These are phyloP conservation scores for Mimachlamys varia DNA, from an alignment of 2,888 invertebrate genomes.

Conservation along the genomic window DNA sequence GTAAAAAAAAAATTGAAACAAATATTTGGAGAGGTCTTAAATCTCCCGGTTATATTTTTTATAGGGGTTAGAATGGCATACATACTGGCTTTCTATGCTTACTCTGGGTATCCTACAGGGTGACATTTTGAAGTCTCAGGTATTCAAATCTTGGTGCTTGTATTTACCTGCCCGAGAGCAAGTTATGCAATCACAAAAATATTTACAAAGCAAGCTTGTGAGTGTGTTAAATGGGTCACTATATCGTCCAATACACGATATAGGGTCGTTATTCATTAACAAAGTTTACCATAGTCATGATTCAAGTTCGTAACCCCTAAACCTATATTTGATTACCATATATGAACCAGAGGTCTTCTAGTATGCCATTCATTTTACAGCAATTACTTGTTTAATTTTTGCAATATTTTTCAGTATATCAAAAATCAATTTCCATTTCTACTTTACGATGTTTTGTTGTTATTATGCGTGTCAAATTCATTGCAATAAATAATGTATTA, in stretches of 20 bases:
- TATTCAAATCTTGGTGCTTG: constrained; percentile 1
- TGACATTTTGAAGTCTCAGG: neutral
- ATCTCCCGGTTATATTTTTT: neutral
- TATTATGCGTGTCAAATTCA: no score
- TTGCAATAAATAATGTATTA: no score
- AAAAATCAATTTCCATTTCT: neutral
- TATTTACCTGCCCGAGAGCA: constrained; percentile 28
- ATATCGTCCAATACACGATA: neutral
- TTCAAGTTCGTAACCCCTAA: neutral
- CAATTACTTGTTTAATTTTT: neutral
- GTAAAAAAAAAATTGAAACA: constrained; percentile 24
- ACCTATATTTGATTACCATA: neutral
- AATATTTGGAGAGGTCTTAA: neutral
- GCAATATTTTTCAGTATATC: neutral
- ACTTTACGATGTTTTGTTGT: neutral
- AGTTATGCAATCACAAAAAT: constrained; percentile 28
- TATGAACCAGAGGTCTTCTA: neutral
- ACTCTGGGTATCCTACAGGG: neutral
- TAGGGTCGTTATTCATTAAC: neutral
- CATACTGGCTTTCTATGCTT: neutral
- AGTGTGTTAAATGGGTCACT: constrained; percentile 29
- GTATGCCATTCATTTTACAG: neutral
- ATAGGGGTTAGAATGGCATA: neutral
- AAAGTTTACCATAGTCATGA: neutral
- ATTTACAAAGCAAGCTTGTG: neutral